These are phyloP conservation scores for Centrocercus urophasianus DNA, from an alignment of 2,113 vertebrate species.

Conservation along the genomic window DNA sequence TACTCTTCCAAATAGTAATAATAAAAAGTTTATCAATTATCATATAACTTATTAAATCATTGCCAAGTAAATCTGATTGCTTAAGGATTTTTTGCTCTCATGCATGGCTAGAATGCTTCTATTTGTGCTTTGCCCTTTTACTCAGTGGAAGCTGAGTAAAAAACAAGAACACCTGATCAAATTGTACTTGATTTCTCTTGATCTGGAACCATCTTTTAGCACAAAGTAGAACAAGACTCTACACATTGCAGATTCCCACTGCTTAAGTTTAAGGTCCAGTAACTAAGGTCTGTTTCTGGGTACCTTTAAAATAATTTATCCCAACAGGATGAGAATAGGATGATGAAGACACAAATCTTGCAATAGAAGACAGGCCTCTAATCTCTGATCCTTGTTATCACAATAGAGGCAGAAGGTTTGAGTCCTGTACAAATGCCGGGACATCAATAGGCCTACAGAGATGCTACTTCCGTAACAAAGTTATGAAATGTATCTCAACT, in stretches of 20 bases:
- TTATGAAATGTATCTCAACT: not conserved
- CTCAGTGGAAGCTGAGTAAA: not conserved
- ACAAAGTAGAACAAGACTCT: not conserved
- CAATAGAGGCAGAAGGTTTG: not conserved
- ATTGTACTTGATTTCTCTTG: not conserved
- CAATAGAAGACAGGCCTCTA: not conserved
- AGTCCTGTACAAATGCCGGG: not conserved
- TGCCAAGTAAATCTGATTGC: not conserved
- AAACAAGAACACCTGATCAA: not conserved
- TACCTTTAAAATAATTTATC: not conserved
- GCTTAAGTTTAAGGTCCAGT: not conserved
- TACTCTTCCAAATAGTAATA: not conserved
- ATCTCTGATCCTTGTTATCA: not conserved
- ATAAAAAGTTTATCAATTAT: not conserved
- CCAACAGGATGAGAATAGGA: not conserved
- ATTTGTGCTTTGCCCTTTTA: not conserved
- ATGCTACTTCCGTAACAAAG: not conserved
- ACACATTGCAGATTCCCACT: not conserved
- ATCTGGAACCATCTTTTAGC: not conserved
- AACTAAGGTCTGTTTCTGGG: not conserved
- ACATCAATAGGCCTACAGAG: not conserved
- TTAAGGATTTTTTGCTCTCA: not conserved
- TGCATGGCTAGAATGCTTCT: not conserved
- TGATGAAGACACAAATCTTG: not conserved
- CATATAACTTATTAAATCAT: not conserved